These are phyloP conservation scores for Syrista parreyssii DNA, from an alignment of 2,888 invertebrate genomes.

Conservation along the genomic window DNA sequence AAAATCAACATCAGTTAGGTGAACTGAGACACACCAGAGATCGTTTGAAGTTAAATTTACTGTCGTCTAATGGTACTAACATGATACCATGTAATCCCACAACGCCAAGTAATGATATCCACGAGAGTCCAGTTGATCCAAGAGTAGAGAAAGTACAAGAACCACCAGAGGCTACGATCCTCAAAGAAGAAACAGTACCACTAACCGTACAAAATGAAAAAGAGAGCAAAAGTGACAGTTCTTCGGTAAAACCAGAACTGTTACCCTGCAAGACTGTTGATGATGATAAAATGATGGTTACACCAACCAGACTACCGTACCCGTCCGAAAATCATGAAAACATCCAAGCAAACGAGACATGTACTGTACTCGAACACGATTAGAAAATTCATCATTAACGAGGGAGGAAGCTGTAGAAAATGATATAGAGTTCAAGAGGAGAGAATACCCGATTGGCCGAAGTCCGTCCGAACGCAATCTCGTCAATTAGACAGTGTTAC, in stretches of 20 bases:
- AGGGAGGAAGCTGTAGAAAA: slow-evolving; percentile 24
- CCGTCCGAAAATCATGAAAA: slow-evolving; percentile 36
- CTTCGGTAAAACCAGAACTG: background rate
- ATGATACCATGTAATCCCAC: slow-evolving; percentile 11
- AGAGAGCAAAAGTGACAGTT: background rate
- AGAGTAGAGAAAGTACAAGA: slow-evolving; percentile 23
- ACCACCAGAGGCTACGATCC: slow-evolving; percentile 3
- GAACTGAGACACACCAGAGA: slow-evolving; percentile 80
- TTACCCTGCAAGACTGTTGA: background rate
- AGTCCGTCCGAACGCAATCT: slow-evolving; percentile 63
- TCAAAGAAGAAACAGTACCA: background rate
- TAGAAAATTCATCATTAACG: slow-evolving; percentile 20
- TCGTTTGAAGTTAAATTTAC: slow-evolving; percentile 77
- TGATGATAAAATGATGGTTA: background rate
- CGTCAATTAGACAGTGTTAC: slow-evolving; percentile 25
- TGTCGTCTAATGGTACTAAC: slow-evolving; percentile 45
- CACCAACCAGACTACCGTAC: slow-evolving; percentile 26
- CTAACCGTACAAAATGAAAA: slow-evolving; percentile 1
- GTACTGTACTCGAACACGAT: slow-evolving; percentile 36
- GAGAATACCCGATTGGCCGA: slow-evolving; percentile 48
- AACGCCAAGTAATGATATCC: background rate
- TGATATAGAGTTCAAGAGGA: slow-evolving; percentile 14
- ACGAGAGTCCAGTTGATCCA: slow-evolving; percentile 9
- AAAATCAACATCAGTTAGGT: slow-evolving; percentile 68
- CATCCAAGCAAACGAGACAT: slow-evolving; percentile 30